Conservation (phyloP, 2,113 vertebrate genomes). For the Clinocottus analis region DNA sequence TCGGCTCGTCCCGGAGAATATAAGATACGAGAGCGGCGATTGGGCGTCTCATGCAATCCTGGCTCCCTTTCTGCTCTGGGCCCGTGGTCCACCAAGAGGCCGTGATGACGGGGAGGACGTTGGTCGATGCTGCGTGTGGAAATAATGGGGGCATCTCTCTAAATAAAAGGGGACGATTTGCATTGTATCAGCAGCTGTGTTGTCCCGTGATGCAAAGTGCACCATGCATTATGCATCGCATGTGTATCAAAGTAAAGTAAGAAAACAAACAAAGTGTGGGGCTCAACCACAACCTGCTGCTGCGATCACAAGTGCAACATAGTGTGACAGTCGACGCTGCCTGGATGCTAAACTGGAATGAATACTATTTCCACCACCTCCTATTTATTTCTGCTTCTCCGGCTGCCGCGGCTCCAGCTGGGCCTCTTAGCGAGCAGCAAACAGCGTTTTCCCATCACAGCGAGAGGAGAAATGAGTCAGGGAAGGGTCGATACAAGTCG, state of each 20-base stretch:
- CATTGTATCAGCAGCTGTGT: no score
- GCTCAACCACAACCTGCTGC: background rate
- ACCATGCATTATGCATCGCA: no score
- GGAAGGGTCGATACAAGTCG: constrained; percentile 29
- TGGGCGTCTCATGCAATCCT: constrained; percentile 7
- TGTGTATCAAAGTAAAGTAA: background rate
- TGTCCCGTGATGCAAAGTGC: no score
- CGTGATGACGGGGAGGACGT: constrained; percentile 15
- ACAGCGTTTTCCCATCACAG: constrained; percentile 27
- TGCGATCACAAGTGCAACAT: background rate
- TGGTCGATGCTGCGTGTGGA: constrained; percentile 7
- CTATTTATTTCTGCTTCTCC: constrained; percentile 29
- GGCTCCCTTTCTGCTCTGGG: background rate
- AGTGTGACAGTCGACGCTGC: background rate
- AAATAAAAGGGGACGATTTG: background rate
- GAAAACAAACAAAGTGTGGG: background rate
- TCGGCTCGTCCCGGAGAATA: constrained; percentile 28
- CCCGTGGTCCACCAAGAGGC: background rate
- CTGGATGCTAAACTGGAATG: constrained; percentile 10
- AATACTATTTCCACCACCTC: constrained; percentile 31
- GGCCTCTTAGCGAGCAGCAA: constrained; percentile 31
- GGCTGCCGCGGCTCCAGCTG: constrained; percentile 36
- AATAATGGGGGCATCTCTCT: background rate
- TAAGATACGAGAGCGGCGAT: constrained; percentile 21
- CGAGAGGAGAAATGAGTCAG: constrained; percentile 30